Conservation (phyloP, 2,113 vertebrate species). For the Sceloporus tristichus region DNA sequence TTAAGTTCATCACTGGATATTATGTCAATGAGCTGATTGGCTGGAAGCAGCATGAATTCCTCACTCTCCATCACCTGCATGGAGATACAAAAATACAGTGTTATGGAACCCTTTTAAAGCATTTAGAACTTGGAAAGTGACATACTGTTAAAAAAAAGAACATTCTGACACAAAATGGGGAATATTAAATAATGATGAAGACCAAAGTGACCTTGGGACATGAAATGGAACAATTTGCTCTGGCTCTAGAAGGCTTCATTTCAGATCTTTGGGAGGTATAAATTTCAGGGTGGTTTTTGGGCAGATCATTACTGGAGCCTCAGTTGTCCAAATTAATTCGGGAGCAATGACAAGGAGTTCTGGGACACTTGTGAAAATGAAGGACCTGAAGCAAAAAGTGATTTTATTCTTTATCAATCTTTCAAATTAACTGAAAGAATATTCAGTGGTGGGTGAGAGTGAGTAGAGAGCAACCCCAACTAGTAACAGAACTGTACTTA, state of each 20-base stretch:
- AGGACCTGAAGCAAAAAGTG: slow-evolving; percentile 11
- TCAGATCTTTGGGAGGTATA: not conserved
- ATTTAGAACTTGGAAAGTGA: not conserved
- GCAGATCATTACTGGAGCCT: not conserved
- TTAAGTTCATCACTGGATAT: slow-evolving; percentile 99
- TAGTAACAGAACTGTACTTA: slow-evolving; percentile 43
- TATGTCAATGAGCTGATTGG: slow-evolving; percentile 98
- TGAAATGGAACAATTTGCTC: not conserved
- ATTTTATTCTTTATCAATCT: not conserved
- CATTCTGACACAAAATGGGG: not conserved
- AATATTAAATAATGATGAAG: not conserved
- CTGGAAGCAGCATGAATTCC: slow-evolving; percentile 98
- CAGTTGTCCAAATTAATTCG: not conserved
- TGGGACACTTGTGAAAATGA: not conserved
- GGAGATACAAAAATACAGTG: slow-evolving; percentile 27
- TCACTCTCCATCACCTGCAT: slow-evolving; percentile 98
- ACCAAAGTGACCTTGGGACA: not conserved
- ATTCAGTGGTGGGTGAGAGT: not conserved
- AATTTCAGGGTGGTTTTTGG: not conserved
- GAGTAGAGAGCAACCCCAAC: slow-evolving; percentile 22
- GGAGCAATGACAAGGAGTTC: slow-evolving; percentile 25
- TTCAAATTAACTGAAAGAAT: slow-evolving; percentile 24
- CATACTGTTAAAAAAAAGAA: not conserved
- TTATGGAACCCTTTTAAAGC: not conserved
- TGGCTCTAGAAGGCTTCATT: not conserved